Conservation (phyloP, 2,888 invertebrate species). For the Drosophila pseudotakahashii region DNA sequence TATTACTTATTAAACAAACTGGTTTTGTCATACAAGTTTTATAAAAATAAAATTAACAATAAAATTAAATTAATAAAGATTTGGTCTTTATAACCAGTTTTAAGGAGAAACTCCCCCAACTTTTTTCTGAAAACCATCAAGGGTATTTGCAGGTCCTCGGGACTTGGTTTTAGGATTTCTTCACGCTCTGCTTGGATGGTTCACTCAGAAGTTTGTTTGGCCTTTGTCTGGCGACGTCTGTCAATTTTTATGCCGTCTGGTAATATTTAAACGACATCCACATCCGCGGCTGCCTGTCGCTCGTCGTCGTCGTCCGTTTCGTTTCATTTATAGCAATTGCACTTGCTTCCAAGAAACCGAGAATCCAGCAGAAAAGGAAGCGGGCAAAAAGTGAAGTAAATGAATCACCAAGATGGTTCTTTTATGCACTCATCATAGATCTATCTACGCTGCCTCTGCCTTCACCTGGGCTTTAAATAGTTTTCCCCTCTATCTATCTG, state of each 20-base stretch:
- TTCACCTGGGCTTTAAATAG: conserved; percentile 34
- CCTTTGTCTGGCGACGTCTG: conserved; percentile 66
- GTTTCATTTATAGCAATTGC: conserved; percentile 63
- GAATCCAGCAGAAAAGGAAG: conserved; percentile 12
- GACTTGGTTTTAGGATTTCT: not conserved
- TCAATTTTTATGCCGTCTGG: conserved; percentile 76
- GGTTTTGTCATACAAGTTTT: too few relatives aligned
- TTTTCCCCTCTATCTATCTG: conserved; percentile 16
- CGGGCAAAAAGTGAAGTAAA: conserved; percentile 15
- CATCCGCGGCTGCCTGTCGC: conserved; percentile 61
- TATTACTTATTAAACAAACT: too few relatives aligned
- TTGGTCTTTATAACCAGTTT: not conserved
- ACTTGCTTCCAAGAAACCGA: conserved; percentile 67
- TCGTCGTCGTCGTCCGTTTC: conserved; percentile 26
- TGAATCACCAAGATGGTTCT: conserved; percentile 42
- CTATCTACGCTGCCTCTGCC: conserved; percentile 13
- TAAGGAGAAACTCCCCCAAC: not conserved
- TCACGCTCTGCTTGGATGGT: conserved; percentile 11
- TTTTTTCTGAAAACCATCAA: not conserved
- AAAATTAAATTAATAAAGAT: too few relatives aligned
- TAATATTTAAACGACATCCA: conserved; percentile 74
- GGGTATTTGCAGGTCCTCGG: conserved; percentile 1
- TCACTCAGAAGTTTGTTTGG: conserved; percentile 29
- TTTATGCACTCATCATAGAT: conserved; percentile 25
- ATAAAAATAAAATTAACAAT: too few relatives aligned